Conservation (phyloP, 2,113 vertebrate genomes). For the Salvelinus sp. region DNA sequence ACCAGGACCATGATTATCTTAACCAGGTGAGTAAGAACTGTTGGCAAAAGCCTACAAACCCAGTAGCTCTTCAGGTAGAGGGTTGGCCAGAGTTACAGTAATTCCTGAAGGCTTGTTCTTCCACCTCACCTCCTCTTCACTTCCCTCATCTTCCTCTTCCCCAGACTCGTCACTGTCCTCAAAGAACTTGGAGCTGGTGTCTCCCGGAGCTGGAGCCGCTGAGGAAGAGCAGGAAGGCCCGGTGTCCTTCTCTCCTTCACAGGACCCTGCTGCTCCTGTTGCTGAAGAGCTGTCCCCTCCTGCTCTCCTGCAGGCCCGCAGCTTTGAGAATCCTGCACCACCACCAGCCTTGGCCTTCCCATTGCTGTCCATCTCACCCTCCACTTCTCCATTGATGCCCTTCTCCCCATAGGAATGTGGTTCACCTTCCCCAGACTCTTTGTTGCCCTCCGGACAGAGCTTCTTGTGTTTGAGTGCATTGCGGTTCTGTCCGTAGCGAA, state of each 20-base stretch:
- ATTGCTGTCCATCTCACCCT: slow-evolving; percentile 71
- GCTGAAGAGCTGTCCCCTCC: slow-evolving; percentile 63
- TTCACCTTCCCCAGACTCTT: slow-evolving; percentile 59
- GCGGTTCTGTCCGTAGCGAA: slow-evolving; percentile 88
- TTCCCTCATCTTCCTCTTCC: slow-evolving; percentile 82
- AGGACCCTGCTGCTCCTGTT: slow-evolving; percentile 69
- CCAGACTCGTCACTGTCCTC: slow-evolving; percentile 98
- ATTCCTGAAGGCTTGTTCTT: not conserved
- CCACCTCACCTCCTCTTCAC: slow-evolving; percentile 72
- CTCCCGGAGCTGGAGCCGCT: slow-evolving; percentile 76
- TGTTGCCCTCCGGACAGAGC: slow-evolving; percentile 39
- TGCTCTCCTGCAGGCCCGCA: slow-evolving; percentile 65
- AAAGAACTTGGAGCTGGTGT: slow-evolving; percentile 94
- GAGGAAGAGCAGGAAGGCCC: slow-evolving; percentile 96
- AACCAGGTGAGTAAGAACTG: no score
- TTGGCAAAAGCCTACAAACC: no score
- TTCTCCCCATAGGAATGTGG: slow-evolving; percentile 64
- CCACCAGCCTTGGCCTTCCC: slow-evolving; percentile 61
- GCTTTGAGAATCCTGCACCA: slow-evolving; percentile 53
- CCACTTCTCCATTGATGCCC: slow-evolving; percentile 86
- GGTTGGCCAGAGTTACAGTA: not conserved
- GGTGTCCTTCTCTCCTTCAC: slow-evolving; percentile 83
- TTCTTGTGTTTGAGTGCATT: slow-evolving; percentile 84
- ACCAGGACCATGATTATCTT: no score
- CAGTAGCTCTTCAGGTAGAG: not conserved